Evolutionary conservation across 2,797 vertebrate genomes (phyloP).

Genomic region (Clarias pachynema): DNA sequence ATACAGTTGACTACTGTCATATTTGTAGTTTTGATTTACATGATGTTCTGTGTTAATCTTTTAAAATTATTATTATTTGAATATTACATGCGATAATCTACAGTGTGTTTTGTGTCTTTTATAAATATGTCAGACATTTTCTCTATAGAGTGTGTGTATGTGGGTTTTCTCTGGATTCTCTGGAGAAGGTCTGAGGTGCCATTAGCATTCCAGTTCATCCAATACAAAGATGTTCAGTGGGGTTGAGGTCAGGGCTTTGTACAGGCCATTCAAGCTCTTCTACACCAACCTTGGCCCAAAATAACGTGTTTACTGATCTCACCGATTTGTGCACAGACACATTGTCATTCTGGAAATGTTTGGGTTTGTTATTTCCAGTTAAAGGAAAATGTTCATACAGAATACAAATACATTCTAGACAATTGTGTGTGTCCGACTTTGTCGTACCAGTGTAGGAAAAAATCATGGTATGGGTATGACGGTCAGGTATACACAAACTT

Average conservation of each 20-base stretch:
- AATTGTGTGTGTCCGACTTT: not conserved
- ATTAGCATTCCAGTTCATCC: not conserved
- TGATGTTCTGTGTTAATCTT: not conserved
- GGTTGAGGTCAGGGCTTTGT: not conserved
- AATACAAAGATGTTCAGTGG: not conserved
- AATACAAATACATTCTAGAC: not conserved
- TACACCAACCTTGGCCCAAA: not conserved
- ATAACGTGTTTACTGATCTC: not conserved
- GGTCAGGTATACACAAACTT: not conserved
- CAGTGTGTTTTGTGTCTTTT: not conserved
- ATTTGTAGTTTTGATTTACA: not conserved
- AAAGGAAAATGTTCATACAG: not conserved
- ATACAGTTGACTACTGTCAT: not conserved
- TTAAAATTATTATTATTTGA: not conserved
- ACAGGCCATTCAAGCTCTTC: not conserved
- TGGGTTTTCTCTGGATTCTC: not conserved
- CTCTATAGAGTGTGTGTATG: not conserved
- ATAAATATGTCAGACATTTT: not conserved
- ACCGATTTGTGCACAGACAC: not conserved
- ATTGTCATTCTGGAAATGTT: not conserved
- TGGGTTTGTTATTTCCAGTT: not conserved
- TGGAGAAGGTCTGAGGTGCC: not conserved
- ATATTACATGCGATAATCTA: not conserved
- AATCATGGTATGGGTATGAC: not conserved
- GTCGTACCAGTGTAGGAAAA: not conserved